Base-by-base conservation (phyloP, 23 tunicate species). In the Clavelina lepadiformis region DNA sequence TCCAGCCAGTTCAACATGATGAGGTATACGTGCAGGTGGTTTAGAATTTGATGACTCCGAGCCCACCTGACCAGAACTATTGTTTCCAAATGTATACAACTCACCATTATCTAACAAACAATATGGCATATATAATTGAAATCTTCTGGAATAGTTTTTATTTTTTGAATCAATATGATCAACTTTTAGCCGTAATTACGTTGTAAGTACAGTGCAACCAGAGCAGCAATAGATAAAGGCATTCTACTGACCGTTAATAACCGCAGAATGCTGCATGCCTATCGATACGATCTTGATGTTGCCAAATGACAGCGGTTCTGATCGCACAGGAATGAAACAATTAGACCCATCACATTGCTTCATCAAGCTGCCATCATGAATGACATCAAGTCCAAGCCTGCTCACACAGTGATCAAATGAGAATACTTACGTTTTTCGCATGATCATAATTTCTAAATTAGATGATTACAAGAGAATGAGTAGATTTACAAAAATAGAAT, bases 251-350 rank as follows among this genome's bases (percentile, higher is more conserved):
- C 97, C 81, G 25, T 69, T 81, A 22, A 89, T 70, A 45, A 81
- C 72, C 1, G 83, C 89, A 19, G 89, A 80, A 45, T 89, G 97
- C 37, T 89, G 97, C 82, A 81, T 58, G 28, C 97, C 97, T 29
- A 81, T 26, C 0, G 97, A 82, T 5, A 89, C 78, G 27, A 57
- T 77, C 5, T 52, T 5, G 58, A 89, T 81, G 31, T 80, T 81
- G 33, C 81, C 97, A 20, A 76, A 29, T 1, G 83, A 74, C 18
- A 89, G 46, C 25, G 97, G 97, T 33, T 75, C 74, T 1, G 83
- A 76, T 61, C 76, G 69, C 19, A 81, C 52, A 27, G 83, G 88
- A 65, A 75, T 61, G 46, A 89, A 81, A 50, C 71, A 54, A 36
- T 68, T 32, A 0, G 89, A 68, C 52, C 71, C 79, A 24, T 60